Evolutionary conservation across 2,888 invertebrate species (phyloP).

Genomic region (Himalopsyche kuldschensis): DNA sequence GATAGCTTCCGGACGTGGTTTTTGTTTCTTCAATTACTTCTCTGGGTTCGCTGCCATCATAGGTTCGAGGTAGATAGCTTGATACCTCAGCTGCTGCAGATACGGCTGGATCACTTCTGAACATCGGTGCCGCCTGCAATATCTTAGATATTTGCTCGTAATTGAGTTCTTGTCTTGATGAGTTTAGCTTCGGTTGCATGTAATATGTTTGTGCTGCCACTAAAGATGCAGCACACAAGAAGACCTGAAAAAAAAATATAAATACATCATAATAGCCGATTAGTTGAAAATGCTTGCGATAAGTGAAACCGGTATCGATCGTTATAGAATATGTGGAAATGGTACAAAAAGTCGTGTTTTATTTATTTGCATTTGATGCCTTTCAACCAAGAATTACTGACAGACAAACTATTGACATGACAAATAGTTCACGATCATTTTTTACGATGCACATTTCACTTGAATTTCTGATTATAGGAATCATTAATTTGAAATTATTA

Average conservation of each 20-base stretch:
- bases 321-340: too few species aligned
- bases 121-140: conserved; percentile 32
- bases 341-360: too few species aligned
- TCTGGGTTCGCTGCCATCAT: conserved; percentile 12
- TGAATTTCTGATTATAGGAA: too few species aligned
- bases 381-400: too few species aligned
- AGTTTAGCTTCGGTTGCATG: conserved; percentile 12
- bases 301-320: too few species aligned
- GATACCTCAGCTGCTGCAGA: conserved; percentile 10
- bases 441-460: too few species aligned
- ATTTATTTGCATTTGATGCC: too few species aligned
- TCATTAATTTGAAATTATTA: too few species aligned
- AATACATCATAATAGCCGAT: too few species aligned
- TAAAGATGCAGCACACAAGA: conserved; percentile 22
- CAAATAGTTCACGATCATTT: too few species aligned
- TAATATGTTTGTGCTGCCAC: conserved; percentile 14
- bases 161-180: background rate
- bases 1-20: background rate
- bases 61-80: conserved; percentile 24
- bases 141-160: conserved; percentile 29
- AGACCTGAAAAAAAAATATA: conserved; percentile 13
- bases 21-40: conserved; percentile 13
- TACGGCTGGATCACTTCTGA: conserved; percentile 21
- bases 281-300: too few species aligned
- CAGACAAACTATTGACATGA: too few species aligned